Percentiles rank a stretch among this genome's conserved stretches.
These are phyloP conservation scores for Nerophis lumbriciformis DNA, from an alignment of 2,113 vertebrate species.

Conservation along the genomic window DNA sequence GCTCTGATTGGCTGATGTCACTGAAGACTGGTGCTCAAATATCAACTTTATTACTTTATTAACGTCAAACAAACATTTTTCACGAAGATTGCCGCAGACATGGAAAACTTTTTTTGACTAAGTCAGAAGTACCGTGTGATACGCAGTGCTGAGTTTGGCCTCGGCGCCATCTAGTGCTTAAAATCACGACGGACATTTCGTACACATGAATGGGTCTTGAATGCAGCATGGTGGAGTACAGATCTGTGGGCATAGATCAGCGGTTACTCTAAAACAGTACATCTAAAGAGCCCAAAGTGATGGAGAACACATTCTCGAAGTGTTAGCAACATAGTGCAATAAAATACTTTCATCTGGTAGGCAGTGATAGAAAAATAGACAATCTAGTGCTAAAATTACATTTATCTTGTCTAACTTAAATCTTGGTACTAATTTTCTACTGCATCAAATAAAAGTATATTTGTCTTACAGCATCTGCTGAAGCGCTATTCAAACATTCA, in stretches of 20 bases:
- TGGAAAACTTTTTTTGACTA: no score
- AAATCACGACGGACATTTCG: no score
- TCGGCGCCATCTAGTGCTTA: no score
- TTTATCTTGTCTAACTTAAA: constrained; percentile 13
- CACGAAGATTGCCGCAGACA: no score
- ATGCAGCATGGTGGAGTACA: no score
- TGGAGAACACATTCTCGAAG: no score
- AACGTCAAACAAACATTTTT: no score
- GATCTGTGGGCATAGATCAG: no score
- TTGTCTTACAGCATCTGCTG: background rate
- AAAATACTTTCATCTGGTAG: background rate
- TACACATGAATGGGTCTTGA: no score
- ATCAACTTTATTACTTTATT: no score
- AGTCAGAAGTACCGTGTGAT: background rate
- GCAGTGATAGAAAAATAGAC: constrained; percentile 44
- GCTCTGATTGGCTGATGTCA: background rate
- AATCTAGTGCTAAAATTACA: constrained; percentile 25
- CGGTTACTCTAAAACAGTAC: no score
- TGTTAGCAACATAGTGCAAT: background rate
- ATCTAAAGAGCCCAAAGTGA: no score
- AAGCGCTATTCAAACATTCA: background rate
- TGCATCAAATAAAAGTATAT: background rate
- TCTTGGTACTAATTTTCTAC: background rate
- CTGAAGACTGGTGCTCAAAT: background rate
- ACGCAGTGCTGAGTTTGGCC: background rate